A percentile compares a stretch with the other conserved stretches of the same genome.
Evolutionary conservation across 2,888 invertebrate genomes (phyloP).

Genomic region (Luperina testacea): DNA sequence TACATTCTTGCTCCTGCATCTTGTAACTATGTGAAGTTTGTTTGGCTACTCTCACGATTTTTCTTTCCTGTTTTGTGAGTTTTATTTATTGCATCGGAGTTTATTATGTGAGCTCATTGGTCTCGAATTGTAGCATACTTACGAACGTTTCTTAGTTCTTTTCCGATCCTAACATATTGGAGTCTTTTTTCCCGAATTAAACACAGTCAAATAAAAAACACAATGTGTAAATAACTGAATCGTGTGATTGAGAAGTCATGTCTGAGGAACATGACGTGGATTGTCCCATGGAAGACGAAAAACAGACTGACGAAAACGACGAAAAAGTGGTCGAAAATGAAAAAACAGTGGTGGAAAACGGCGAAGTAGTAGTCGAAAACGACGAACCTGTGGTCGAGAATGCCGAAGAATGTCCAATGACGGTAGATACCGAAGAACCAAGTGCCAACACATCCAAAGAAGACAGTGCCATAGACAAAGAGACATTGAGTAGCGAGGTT

Average conservation of each 20-base stretch:
- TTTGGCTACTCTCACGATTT: constrained; percentile 24
- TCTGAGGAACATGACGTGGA: constrained; percentile 83
- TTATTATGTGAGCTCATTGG: background rate
- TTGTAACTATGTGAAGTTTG: constrained; percentile 48
- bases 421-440: constrained; percentile 66
- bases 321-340: constrained; percentile 60
- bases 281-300: constrained; percentile 73
- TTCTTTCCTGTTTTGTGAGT: constrained; percentile 6
- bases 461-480: constrained; percentile 77
- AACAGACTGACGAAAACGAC: constrained; percentile 66
- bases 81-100: constrained; percentile 11
- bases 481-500: constrained; percentile 66
- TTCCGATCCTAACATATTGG: constrained; percentile 14
- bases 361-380: constrained; percentile 47
- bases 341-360: constrained; percentile 48
- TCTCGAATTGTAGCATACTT: background rate
- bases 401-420: constrained; percentile 48
- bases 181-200: background rate
- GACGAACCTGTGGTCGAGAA: constrained; percentile 47
- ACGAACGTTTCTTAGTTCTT: background rate
- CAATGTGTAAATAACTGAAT: constrained; percentile 63
- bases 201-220: constrained; percentile 38
- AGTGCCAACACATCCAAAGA: constrained; percentile 80
- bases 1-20: constrained; percentile 53
- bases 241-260: constrained; percentile 78